A percentile compares a stretch with the other conserved stretches of the same genome.
Conservation (phyloP, 1,140 invertebrate species). For the Drosophila teissieri region DNA sequence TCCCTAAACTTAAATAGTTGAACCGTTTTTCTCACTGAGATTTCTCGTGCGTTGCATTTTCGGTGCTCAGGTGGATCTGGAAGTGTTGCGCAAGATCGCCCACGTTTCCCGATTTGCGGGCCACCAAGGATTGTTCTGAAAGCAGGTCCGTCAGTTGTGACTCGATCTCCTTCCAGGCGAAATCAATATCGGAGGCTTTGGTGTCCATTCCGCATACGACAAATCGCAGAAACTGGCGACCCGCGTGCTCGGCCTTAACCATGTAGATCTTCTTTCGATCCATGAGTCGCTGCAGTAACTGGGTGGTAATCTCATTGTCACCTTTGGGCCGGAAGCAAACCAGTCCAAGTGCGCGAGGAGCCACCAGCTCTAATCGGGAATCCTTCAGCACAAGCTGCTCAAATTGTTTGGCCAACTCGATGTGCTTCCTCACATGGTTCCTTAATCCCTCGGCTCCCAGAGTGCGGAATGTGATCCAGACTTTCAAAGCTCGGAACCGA, state of each 20-base stretch:
- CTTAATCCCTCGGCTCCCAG: constrained; percentile 93
- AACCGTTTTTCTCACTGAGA: constrained; percentile 37
- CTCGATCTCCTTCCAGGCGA: constrained; percentile 93
- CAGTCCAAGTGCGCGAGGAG: constrained; percentile 90
- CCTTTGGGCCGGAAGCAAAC: constrained; percentile 95
- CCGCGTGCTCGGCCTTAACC: constrained; percentile 89
- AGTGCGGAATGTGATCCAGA: constrained; percentile 96
- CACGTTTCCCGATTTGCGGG: constrained; percentile 53
- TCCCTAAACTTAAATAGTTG: constrained; percentile 54
- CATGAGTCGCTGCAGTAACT: constrained; percentile 91
- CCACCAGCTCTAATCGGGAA: constrained; percentile 91
- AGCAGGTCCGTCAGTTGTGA: constrained; percentile 84
- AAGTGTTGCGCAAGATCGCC: constrained; percentile 64
- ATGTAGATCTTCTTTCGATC: constrained; percentile 93
- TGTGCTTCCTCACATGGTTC: constrained; percentile 90
- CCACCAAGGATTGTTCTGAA: constrained; percentile 29
- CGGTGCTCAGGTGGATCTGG: constrained; percentile 41
- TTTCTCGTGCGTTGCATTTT: constrained; percentile 47
- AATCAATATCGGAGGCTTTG: constrained; percentile 90
- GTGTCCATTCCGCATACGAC: constrained; percentile 91
- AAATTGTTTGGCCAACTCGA: constrained; percentile 91
- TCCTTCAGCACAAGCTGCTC: constrained; percentile 89
- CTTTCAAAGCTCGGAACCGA: constrained; percentile 95
- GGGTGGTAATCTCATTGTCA: constrained; percentile 89
- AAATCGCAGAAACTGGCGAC: constrained; percentile 92